Percentiles rank a stretch among this genome's conserved stretches.
phyloP scores from a whole-genome alignment of 2,797 vertebrate species.

The Notamacropus eugenii region DNA sequence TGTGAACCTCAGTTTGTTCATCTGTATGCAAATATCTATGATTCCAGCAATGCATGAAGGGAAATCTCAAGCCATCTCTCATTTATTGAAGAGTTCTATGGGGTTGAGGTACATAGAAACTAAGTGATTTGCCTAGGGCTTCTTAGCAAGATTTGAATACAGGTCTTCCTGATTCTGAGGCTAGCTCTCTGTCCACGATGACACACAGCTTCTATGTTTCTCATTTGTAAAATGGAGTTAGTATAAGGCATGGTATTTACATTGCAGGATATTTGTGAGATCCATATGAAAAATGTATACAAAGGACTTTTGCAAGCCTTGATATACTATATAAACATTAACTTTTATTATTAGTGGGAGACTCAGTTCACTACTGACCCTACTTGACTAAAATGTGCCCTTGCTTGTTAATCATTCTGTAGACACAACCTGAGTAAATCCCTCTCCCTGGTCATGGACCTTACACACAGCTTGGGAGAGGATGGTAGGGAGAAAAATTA shows the following conservation, averaged over 20 bases:
- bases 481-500: neutral
- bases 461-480: neutral
- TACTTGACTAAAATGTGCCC: neutral
- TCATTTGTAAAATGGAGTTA: neutral
- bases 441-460: neutral
- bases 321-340: neutral
- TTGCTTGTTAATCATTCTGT: neutral
- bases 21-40: neutral
- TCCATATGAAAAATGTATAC: neutral
- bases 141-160: neutral
- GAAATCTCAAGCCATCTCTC: neutral
- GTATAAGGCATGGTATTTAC: neutral
- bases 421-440: neutral
- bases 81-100: neutral
- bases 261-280: neutral
- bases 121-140: neutral
- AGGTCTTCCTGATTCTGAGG: neutral
- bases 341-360: neutral
- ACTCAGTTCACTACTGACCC: neutral
- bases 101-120: neutral
- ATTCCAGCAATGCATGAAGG: neutral
- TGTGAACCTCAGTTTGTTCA: neutral
- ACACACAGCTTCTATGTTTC: neutral
- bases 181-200: neutral
- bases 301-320: neutral